These are phyloP conservation scores for Hyaena hyaena DNA, from an alignment of 2,113 vertebrate genomes.

Conservation along the genomic window DNA sequence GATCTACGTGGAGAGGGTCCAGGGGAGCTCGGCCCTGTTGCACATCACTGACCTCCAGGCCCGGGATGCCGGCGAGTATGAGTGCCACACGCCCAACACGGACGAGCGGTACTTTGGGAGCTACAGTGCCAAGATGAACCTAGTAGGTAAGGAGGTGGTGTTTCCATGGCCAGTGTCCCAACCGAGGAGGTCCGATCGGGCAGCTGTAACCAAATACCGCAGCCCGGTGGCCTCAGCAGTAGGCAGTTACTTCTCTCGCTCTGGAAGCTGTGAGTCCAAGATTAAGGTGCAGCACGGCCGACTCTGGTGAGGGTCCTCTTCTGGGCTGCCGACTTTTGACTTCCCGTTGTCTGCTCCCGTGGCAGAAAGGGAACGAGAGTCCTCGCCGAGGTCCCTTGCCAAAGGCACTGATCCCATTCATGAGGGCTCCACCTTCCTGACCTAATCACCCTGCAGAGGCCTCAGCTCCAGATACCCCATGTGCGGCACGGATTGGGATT, in stretches of 20 bases:
- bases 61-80: conserved; percentile 89
- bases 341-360: accelerated
- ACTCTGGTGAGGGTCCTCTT: neutral
- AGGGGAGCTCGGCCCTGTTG: conserved; percentile 88
- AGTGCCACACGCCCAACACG: conserved; percentile 88
- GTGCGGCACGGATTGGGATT: neutral
- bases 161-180: accelerated
- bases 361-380: neutral
- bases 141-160: conserved; percentile 89
- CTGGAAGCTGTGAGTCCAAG: neutral
- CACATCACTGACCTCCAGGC: conserved; percentile 94
- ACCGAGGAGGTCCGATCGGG: neutral
- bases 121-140: conserved; percentile 92
- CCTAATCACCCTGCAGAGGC: neutral
- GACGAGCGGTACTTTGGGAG: conserved; percentile 82
- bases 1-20: conserved; percentile 93
- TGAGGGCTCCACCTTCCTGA: neutral
- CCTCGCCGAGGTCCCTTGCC: neutral
- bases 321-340: too few species aligned
- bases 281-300: neutral
- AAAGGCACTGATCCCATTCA: neutral
- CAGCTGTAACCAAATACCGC: neutral
- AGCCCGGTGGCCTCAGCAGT: neutral
- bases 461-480: neutral
- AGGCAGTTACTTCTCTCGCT: neutral